Percentiles rank a stretch among this genome's conserved stretches.
phyloP scores from a whole-genome alignment of 2,888 invertebrate genomes.

The Aporophyla nigra region DNA sequence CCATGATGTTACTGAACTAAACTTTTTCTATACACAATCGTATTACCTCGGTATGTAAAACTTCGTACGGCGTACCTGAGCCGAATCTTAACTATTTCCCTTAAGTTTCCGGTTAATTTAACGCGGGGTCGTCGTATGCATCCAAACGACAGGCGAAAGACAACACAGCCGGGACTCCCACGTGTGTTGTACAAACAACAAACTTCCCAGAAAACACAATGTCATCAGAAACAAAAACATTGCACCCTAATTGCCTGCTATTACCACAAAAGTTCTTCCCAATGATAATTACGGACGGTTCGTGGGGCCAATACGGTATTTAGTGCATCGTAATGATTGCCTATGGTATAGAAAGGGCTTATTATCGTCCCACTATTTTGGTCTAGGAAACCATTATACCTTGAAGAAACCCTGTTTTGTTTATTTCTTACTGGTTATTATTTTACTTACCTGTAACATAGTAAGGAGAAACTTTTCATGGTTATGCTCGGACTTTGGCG shows the following conservation, averaged over 20 bases:
- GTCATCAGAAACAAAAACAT: slow-evolving; percentile 85
- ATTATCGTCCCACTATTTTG: slow-evolving; percentile 51
- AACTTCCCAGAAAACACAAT: slow-evolving; percentile 86
- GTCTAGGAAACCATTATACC: slow-evolving; percentile 43
- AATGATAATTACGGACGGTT: slow-evolving; percentile 75
- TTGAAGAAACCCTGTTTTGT: slow-evolving; percentile 25
- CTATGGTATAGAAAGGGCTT: slow-evolving; percentile 47
- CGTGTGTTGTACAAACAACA: slow-evolving; percentile 84
- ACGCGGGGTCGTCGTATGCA: slow-evolving; percentile 86
- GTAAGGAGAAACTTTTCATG: not conserved
- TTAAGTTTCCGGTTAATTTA: slow-evolving; percentile 89
- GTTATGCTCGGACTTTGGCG: not conserved
- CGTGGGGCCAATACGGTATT: slow-evolving; percentile 62
- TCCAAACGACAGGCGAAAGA: slow-evolving; percentile 77
- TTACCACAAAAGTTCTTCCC: slow-evolving; percentile 77
- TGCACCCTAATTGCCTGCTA: slow-evolving; percentile 82
- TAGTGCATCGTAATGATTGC: slow-evolving; percentile 64
- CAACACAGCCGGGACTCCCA: slow-evolving; percentile 80
- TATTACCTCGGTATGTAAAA: slow-evolving; percentile 50
- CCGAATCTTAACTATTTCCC: slow-evolving; percentile 88
- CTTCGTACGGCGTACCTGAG: slow-evolving; percentile 79
- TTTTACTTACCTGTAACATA: not conserved
- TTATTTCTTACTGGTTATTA: slow-evolving; percentile 37
- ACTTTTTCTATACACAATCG: slow-evolving; percentile 30
- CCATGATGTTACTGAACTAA: not conserved